Conservation (phyloP, 2,113 vertebrate genomes). For the Promerops cafer region DNA sequence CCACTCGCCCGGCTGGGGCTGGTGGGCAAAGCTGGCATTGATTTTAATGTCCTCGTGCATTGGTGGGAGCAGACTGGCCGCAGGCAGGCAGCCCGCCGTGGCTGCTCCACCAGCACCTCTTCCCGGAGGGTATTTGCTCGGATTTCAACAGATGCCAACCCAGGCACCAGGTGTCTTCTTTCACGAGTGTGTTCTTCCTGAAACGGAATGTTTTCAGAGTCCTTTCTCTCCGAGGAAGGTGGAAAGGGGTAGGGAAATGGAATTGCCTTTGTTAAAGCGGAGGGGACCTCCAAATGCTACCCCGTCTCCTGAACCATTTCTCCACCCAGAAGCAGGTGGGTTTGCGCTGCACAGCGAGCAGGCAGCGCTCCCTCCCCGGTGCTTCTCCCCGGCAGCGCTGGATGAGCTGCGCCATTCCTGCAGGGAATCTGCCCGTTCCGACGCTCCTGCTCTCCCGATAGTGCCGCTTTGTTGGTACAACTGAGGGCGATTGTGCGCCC, state of each 20-base stretch:
- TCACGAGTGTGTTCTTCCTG: rapidly evolving
- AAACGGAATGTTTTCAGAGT: not conserved
- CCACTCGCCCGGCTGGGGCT: rapidly evolving
- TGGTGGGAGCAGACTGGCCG: not conserved
- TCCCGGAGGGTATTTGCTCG: rapidly evolving
- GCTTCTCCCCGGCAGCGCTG: rapidly evolving
- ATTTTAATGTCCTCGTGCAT: rapidly evolving
- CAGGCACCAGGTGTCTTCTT: not conserved
- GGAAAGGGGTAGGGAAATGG: not conserved
- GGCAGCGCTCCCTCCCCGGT: not conserved
- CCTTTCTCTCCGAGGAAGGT: rapidly evolving
- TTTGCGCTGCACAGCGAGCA: not conserved
- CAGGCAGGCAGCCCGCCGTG: not conserved
- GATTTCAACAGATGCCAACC: not conserved
- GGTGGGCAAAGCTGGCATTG: not conserved
- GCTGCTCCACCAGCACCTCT: not conserved
- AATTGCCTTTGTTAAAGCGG: not conserved
- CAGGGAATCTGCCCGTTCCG: not conserved
- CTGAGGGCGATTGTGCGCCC: conserved; percentile 18
- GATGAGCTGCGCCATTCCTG: rapidly evolving
- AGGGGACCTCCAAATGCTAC: too few species aligned
- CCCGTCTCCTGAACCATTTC: rapidly evolving
- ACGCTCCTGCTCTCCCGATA: not conserved
- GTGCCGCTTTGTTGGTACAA: not conserved
- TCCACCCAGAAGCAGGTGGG: rapidly evolving